Base-by-base conservation (phyloP, 2,888 invertebrate species). In the Patella ulyssiponensis region DNA sequence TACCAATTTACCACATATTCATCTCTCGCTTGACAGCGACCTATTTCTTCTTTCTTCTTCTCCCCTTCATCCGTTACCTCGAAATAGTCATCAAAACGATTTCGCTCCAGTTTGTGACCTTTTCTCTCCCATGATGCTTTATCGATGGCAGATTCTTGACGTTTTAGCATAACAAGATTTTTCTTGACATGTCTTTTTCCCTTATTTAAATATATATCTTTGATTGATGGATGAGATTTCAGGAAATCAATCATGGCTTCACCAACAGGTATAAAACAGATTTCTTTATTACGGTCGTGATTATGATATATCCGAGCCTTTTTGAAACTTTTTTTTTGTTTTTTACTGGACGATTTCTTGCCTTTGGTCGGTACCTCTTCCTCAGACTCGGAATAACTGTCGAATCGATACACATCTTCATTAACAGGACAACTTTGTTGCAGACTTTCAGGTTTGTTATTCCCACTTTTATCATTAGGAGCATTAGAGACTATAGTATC, bases 1-100 rank as follows among this genome's bases (percentile, higher is more conserved):
- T 90, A 89, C 88, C 89, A 88, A 80, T 88, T 88, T 27, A 90
- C 89, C 7, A 87, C 88, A 81, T 87, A 88, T 78, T 88, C 88
- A 80, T 90, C 88, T 56, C 87, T 77, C 1, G 80, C 77, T 69
- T 80, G 76, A 33, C 85, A 81, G 44, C 81, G 77, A 44, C 84
- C 82, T 44, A 90, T 83, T 69, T 79, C 53, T 17, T 79, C 80
- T 44, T 82, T 80, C 70, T 82, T 83, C 69, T 80, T 77, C 77
- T 71, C 76, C 0, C 89, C 89, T 72, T 81, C 85, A 17, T 83
- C 84, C 7, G 88, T 90, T 74, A 84, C 81, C 72, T 84, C 84
- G 82, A 90, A 90, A 74, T 78, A 82, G 81, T 90, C 89, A 80
- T 89, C 89, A 54, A 88, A 81, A 27, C 89, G 79, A 78, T 89